Evolutionary conservation across 2,888 invertebrate species (phyloP).

Genomic region (Caradrina clavipalpis): DNA sequence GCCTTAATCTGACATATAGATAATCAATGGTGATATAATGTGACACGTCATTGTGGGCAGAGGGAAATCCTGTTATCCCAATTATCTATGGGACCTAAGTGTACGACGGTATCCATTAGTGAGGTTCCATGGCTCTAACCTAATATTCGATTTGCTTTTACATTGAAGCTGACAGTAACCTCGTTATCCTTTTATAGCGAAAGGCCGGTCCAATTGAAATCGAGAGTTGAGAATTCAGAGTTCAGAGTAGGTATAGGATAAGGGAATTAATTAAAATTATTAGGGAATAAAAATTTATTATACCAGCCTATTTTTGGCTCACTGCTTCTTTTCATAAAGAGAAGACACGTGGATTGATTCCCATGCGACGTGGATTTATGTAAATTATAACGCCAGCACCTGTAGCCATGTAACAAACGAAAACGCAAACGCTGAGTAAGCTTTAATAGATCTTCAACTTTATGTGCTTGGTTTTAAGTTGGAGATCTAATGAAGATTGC

Average conservation of each 20-base stretch:
- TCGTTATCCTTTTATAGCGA: conserved; percentile 68
- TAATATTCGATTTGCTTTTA: conserved; percentile 74
- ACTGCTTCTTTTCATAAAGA: no score
- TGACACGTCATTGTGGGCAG: conserved; percentile 25
- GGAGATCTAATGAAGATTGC: no score
- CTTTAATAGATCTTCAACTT: no score
- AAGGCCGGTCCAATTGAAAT: conserved; percentile 53
- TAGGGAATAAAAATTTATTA: no score
- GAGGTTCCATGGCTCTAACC: conserved; percentile 69
- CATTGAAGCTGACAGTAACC: conserved; percentile 63
- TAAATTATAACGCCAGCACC: no score
- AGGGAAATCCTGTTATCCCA: conserved; percentile 43
- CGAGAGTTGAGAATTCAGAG: conserved; percentile 46
- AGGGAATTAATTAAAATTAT: neutral
- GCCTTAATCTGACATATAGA: neutral
- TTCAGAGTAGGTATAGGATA: conserved; percentile 40
- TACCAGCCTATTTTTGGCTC: no score
- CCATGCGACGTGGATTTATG: no score
- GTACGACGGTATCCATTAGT: conserved; percentile 70
- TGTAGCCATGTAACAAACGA: no score
- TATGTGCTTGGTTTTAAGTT: no score
- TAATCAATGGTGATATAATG: conserved; percentile 24
- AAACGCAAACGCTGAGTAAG: no score
- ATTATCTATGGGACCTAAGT: conserved; percentile 49
- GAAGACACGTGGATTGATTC: no score